Percentiles rank a stretch among this genome's conserved stretches.
phyloP scores from a whole-genome alignment of 2,888 invertebrate species.

The Melanchra persicariae region DNA sequence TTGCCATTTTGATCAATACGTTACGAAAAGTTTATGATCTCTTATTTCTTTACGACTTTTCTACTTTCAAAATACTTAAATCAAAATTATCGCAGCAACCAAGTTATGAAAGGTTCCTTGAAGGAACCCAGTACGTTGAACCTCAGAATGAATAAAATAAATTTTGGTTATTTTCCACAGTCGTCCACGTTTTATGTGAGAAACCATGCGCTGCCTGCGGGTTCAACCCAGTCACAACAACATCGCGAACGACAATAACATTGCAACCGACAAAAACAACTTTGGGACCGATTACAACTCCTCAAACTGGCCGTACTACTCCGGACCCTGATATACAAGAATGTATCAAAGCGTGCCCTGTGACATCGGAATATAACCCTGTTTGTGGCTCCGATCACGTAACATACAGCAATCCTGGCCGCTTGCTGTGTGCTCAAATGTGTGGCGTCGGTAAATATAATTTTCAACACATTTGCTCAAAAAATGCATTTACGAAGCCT shows the following conservation, averaged over 20 bases:
- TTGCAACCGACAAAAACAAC: slow-evolving; percentile 21
- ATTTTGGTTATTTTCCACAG: slow-evolving; percentile 38
- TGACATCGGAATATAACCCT: slow-evolving; percentile 82
- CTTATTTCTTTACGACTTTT: too few species aligned
- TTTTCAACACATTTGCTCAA: too few species aligned
- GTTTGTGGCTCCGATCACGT: slow-evolving; percentile 84
- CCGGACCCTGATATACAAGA: slow-evolving; percentile 16
- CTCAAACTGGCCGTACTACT: slow-evolving; percentile 6
- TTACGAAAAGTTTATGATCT: too few species aligned
- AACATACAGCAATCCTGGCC: slow-evolving; percentile 81
- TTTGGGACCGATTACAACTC: slow-evolving; percentile 5
- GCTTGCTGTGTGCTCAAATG: slow-evolving; percentile 78
- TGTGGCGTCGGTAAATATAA: slow-evolving; percentile 82
- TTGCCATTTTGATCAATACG: background rate
- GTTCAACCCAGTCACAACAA: slow-evolving; percentile 1
- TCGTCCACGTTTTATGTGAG: slow-evolving; percentile 52
- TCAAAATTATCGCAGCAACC: too few species aligned
- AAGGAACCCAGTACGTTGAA: too few species aligned
- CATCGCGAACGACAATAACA: slow-evolving; percentile 14
- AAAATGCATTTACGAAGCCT: too few species aligned
- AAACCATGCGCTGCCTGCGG: slow-evolving; percentile 53
- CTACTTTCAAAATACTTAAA: too few species aligned
- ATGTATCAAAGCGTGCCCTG: slow-evolving; percentile 72
- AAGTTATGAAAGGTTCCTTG: too few species aligned
- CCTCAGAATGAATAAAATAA: too few species aligned